Evolutionary conservation across 2,113 vertebrate species (phyloP).

Genomic region (Spermophilus dauricus): DNA sequence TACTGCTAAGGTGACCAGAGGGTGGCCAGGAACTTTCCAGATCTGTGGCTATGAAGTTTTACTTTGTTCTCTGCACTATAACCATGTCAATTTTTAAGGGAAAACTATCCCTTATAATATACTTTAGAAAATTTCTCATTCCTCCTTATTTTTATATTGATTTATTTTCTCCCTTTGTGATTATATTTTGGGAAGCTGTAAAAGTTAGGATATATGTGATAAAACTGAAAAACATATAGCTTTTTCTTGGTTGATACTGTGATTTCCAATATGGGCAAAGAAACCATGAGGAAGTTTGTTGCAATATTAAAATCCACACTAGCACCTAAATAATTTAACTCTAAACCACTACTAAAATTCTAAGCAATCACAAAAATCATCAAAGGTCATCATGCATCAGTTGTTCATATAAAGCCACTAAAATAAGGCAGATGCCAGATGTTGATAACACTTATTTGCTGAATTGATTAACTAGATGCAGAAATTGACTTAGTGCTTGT

Average conservation of each 20-base stretch:
- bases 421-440: constrained; percentile 68
- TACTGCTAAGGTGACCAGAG: background rate
- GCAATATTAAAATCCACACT: background rate
- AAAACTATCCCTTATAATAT: background rate
- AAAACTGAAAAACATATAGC: background rate
- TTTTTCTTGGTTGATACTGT: background rate
- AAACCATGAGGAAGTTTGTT: background rate
- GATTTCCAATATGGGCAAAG: background rate
- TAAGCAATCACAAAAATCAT: constrained; percentile 63
- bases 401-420: constrained; percentile 73
- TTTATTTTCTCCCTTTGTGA: background rate
- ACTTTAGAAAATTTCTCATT: background rate
- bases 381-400: constrained; percentile 79
- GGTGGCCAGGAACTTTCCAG: background rate
- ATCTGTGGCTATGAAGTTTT: background rate
- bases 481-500: constrained; percentile 67
- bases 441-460: constrained; percentile 78
- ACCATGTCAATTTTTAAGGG: background rate
- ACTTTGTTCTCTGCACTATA: background rate
- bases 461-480: constrained; percentile 79
- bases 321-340: background rate
- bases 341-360: constrained; percentile 61
- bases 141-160: background rate
- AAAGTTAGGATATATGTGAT: background rate
- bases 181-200: background rate